Evolutionary conservation across 2,797 vertebrate genomes (phyloP).

Genomic region (Coranthus polyacanthus): DNA sequence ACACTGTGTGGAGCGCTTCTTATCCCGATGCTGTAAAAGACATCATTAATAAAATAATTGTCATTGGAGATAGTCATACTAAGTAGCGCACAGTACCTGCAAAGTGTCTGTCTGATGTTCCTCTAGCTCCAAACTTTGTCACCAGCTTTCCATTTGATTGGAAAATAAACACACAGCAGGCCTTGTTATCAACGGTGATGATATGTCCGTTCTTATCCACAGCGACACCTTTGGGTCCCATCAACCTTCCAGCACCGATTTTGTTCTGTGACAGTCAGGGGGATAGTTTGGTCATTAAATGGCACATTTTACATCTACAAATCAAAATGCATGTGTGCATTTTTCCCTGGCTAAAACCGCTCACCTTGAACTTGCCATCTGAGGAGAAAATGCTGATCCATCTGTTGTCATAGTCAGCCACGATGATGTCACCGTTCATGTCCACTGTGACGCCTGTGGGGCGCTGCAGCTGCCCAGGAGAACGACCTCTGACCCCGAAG

Average conservation of each 20-base stretch:
- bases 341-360: background rate
- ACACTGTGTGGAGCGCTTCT: background rate
- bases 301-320: background rate
- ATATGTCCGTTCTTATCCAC: slow-evolving; percentile 96
- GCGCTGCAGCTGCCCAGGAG: slow-evolving; percentile 95
- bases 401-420: slow-evolving; percentile 97
- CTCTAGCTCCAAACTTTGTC: slow-evolving; percentile 93
- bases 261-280: slow-evolving; percentile 85
- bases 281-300: background rate
- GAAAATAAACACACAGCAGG: slow-evolving; percentile 98
- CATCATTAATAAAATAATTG: background rate
- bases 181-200: slow-evolving; percentile 97
- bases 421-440: slow-evolving; percentile 94
- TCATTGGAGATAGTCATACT: background rate
- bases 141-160: slow-evolving; percentile 97
- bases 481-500: slow-evolving; percentile 94
- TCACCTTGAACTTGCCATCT: slow-evolving; percentile 96
- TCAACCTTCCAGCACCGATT: slow-evolving; percentile 92
- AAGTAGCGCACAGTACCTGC: slow-evolving; percentile 83
- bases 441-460: slow-evolving; percentile 95
- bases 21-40: slow-evolving; percentile 17
- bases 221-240: slow-evolving; percentile 96
- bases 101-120: slow-evolving; percentile 93
- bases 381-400: slow-evolving; percentile 99
- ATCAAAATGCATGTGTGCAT: background rate